Evolutionary conservation across 2,797 vertebrate species (phyloP).

Genomic region (Parambassis ranga): DNA sequence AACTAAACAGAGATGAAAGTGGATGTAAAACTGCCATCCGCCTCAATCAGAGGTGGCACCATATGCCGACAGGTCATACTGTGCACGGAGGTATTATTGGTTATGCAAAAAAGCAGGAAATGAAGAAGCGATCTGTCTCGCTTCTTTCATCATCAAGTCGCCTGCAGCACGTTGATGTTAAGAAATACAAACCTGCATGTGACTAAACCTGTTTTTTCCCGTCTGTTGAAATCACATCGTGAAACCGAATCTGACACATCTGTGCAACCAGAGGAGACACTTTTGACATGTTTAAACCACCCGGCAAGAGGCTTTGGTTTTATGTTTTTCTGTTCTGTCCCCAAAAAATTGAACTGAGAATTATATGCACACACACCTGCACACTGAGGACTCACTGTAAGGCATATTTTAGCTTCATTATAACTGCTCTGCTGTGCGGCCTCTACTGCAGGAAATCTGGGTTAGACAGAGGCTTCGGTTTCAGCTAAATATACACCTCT

Average conservation of each 20-base stretch:
- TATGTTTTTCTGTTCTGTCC: neutral
- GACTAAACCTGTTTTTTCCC: neutral
- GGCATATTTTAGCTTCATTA: neutral
- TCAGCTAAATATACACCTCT: too few relatives aligned
- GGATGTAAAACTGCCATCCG: neutral
- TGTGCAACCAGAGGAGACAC: too few relatives aligned
- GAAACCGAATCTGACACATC: neutral
- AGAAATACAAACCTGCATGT: neutral
- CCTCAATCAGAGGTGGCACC: neutral
- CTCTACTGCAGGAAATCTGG: too few relatives aligned
- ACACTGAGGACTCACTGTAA: too few relatives aligned
- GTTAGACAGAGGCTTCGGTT: too few relatives aligned
- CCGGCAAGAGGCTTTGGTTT: neutral
- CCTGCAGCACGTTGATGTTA: neutral
- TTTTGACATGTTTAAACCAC: neutral
- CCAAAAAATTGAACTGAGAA: neutral
- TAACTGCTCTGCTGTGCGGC: neutral
- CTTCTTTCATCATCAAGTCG: slow-evolving; percentile 3
- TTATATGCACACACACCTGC: too few relatives aligned
- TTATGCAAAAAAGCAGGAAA: slow-evolving; percentile 38
- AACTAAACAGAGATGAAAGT: too few relatives aligned
- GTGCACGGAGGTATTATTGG: neutral
- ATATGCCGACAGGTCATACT: neutral
- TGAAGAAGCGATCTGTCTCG: neutral
- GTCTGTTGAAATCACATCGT: neutral